Percentiles rank a stretch among this genome's conserved stretches.
Conservation (phyloP, 2,797 vertebrate species). For the Falco biarmicus region DNA sequence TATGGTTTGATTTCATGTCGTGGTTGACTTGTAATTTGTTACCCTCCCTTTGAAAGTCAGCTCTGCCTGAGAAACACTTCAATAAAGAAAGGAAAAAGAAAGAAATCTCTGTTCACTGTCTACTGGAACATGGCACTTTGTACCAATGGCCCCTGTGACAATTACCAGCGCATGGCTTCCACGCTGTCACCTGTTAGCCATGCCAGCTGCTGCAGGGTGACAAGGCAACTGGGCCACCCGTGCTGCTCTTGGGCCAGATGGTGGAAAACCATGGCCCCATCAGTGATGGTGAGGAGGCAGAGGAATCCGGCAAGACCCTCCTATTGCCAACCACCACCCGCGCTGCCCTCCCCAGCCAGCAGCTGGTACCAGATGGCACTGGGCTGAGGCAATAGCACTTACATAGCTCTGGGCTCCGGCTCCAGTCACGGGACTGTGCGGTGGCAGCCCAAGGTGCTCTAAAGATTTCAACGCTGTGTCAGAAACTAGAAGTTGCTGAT, state of each 20-base stretch:
- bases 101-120: neutral
- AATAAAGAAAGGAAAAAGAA: neutral
- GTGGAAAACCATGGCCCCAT: neutral
- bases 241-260: neutral
- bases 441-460: neutral
- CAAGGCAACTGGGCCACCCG: rapidly evolving
- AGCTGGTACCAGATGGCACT: rapidly evolving
- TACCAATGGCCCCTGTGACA: neutral
- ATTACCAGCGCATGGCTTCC: neutral
- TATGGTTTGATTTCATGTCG: neutral
- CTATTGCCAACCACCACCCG: neutral
- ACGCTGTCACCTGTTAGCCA: neutral
- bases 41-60: neutral
- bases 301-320: neutral
- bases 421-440: rapidly evolving
- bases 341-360: neutral
- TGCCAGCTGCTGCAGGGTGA: neutral
- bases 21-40: neutral
- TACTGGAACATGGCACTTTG: neutral
- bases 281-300: neutral
- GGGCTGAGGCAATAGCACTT: neutral
- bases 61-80: neutral
- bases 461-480: neutral
- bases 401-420: neutral
- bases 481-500: neutral